Evolutionary conservation across 2,113 vertebrate species (phyloP).

Genomic region (Vulpes lagopus): DNA sequence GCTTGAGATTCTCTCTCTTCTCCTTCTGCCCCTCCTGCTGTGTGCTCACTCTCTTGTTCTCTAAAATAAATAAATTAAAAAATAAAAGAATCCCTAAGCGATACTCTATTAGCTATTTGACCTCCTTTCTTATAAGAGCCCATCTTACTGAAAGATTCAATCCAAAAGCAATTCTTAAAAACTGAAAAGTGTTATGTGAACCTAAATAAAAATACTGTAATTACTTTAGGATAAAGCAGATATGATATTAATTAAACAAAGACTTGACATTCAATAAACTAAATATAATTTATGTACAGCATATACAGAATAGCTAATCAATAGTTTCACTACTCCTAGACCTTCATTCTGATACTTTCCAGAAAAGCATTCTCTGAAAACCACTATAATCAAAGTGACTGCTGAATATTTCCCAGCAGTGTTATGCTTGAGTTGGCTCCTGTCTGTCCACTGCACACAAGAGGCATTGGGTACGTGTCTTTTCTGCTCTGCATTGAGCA

Average conservation of each 20-base stretch:
- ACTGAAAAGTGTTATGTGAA: neutral
- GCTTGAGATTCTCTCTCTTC: neutral
- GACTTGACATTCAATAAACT: neutral
- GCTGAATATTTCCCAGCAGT: accelerated
- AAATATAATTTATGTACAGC: neutral
- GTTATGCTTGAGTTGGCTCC: neutral
- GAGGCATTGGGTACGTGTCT: accelerated
- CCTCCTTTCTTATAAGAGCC: neutral
- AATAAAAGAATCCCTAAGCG: neutral
- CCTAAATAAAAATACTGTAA: neutral
- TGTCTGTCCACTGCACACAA: neutral
- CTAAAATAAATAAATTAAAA: neutral
- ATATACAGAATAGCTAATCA: neutral
- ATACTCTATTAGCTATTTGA: neutral
- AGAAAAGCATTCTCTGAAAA: neutral
- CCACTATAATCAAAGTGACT: neutral
- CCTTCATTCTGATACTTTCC: neutral
- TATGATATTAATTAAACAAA: neutral
- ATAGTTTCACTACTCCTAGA: neutral
- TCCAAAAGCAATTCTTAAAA: neutral
- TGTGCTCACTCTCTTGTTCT: neutral
- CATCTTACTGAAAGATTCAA: neutral
- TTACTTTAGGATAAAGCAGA: neutral
- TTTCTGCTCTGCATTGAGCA: neutral
- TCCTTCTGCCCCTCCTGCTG: neutral